phyloP scores from a whole-genome alignment of 2,113 vertebrate genomes.

The Lipophrys pholis region DNA sequence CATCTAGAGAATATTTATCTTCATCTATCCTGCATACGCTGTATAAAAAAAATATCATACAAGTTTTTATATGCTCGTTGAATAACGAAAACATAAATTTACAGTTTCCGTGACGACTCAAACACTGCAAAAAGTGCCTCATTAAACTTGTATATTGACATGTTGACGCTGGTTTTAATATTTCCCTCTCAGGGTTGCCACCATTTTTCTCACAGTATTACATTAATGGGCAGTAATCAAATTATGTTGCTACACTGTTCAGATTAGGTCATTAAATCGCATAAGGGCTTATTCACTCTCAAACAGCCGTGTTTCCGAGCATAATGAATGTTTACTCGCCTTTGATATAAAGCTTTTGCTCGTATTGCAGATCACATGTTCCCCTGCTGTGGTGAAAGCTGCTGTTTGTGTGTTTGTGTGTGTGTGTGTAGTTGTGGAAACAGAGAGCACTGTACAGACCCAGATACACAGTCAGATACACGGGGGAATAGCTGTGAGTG shows the following conservation, averaged over 20 bases:
- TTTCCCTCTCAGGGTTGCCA: neutral
- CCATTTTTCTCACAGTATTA: neutral
- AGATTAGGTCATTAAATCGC: conserved; percentile 28
- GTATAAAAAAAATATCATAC: too few species aligned
- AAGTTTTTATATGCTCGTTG: too few species aligned
- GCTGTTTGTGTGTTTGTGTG: conserved; percentile 28
- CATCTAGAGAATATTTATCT: too few species aligned
- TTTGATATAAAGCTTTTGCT: conserved; percentile 61
- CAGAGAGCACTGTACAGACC: conserved; percentile 72
- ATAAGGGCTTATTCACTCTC: conserved; percentile 33
- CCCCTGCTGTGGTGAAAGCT: conserved; percentile 60
- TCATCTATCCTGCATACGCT: too few species aligned
- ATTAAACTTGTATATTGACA: neutral
- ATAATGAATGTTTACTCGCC: conserved; percentile 43
- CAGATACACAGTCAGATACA: conserved; percentile 76
- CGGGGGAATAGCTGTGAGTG: conserved; percentile 78
- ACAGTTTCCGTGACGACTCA: too few species aligned
- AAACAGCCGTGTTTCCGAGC: conserved; percentile 16
- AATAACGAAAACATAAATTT: too few species aligned
- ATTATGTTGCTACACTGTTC: conserved; percentile 15
- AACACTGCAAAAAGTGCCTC: too few species aligned
- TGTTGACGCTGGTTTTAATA: neutral
- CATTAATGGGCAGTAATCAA: conserved; percentile 13
- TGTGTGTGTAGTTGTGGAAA: conserved; percentile 54
- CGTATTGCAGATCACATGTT: conserved; percentile 55